Evolutionary conservation across 2,797 vertebrate species (phyloP).

Genomic region (Yasuhikotakia modesta): DNA sequence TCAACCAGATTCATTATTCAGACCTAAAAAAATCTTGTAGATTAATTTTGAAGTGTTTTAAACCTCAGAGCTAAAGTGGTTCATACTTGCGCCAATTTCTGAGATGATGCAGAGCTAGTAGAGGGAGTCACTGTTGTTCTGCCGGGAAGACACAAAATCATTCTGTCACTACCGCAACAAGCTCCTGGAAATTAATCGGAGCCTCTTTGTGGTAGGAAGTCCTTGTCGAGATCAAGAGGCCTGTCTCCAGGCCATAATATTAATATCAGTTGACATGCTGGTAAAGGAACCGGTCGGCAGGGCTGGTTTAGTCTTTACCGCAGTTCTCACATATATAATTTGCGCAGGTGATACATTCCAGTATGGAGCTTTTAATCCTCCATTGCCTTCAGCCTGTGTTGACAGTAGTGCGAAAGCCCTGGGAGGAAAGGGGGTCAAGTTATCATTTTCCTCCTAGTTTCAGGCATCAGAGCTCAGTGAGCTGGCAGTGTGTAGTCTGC

Average conservation of each 20-base stretch:
- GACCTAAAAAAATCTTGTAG: background rate
- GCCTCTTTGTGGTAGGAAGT: conserved; percentile 61
- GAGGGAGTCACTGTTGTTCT: conserved; percentile 22
- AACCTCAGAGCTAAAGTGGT: background rate
- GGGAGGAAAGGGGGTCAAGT: conserved; percentile 65
- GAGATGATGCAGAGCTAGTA: conserved; percentile 56
- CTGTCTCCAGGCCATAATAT: conserved; percentile 31
- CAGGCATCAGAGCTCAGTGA: conserved; percentile 60
- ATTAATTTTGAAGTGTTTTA: background rate
- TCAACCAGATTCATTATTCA: background rate
- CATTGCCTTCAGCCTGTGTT: conserved; percentile 44
- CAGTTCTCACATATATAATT: conserved; percentile 54
- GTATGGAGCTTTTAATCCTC: conserved; percentile 31
- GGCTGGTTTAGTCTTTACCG: conserved; percentile 57
- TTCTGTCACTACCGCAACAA: conserved; percentile 66
- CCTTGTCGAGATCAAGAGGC: conserved; percentile 23
- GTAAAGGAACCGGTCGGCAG: conserved; percentile 58
- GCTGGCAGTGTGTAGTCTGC: conserved; percentile 64
- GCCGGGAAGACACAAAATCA: conserved; percentile 60
- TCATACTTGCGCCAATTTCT: conserved; percentile 36
- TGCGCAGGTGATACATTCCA: conserved; percentile 49
- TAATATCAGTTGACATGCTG: conserved; percentile 58
- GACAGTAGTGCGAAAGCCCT: conserved; percentile 15
- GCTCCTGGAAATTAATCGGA: conserved; percentile 68
- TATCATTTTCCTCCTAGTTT: conserved; percentile 68